Conservation (phyloP, 2,888 invertebrate genomes). For the Oeneis ivallda region DNA sequence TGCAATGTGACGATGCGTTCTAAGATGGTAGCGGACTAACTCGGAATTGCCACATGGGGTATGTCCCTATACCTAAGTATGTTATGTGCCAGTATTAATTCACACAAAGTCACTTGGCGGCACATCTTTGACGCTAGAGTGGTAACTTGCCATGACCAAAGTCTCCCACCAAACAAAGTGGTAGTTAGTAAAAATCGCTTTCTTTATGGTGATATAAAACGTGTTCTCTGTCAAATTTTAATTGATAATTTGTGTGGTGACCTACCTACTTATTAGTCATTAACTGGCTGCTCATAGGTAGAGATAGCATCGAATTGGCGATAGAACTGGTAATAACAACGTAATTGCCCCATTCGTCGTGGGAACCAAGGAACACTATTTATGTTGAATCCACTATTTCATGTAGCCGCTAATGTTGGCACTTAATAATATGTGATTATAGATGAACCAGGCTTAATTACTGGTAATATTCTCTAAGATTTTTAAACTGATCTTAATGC, state of each 20-base stretch:
- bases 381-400: slow-evolving; percentile 39
- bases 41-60: no score
- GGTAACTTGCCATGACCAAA: no score
- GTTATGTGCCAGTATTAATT: no score
- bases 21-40: no score
- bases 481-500: slow-evolving; percentile 17
- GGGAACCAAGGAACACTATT: slow-evolving; percentile 38
- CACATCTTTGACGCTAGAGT: no score
- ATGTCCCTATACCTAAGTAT: no score
- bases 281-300: slow-evolving; percentile 20
- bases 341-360: slow-evolving; percentile 42
- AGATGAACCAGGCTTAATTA: slow-evolving; percentile 25
- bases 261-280: slow-evolving; percentile 30
- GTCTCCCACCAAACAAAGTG: background rate
- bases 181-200: background rate
- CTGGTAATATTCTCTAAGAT: background rate
- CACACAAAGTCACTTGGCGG: no score
- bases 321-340: slow-evolving; percentile 40
- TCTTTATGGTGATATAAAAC: slow-evolving; percentile 15
- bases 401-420: slow-evolving; percentile 40
- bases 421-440: slow-evolving; percentile 39
- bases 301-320: slow-evolving; percentile 41
- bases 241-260: slow-evolving; percentile 25
- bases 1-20: no score
- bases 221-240: slow-evolving; percentile 9